Evolutionary conservation across 2,113 vertebrate genomes (phyloP).

Genomic region (Pycnonotus jocosus): DNA sequence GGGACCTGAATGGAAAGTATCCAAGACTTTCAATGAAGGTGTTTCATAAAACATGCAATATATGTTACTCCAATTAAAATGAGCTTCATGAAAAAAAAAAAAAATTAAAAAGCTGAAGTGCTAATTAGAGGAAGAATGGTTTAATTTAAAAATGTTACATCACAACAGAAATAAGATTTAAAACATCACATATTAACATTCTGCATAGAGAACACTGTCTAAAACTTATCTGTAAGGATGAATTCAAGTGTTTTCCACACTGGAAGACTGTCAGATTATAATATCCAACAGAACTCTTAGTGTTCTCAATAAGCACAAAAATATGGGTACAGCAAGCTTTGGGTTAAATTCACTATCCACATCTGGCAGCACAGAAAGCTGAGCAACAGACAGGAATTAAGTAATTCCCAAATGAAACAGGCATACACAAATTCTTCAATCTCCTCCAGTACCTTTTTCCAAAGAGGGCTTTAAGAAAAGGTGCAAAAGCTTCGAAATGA

Average conservation of each 20-base stretch:
- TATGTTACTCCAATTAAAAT: slow-evolving; percentile 34
- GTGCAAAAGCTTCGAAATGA: background rate
- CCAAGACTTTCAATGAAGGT: slow-evolving; percentile 54
- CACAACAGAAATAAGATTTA: background rate
- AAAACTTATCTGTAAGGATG: background rate
- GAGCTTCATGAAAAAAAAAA: slow-evolving; percentile 39
- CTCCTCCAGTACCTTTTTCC: background rate
- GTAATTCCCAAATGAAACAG: background rate
- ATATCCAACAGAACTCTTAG: background rate
- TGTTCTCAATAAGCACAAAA: background rate
- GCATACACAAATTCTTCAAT: background rate
- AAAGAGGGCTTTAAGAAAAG: background rate
- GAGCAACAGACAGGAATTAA: background rate
- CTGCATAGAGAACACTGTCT: background rate
- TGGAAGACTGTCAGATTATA: rapidly evolving
- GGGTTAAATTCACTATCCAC: background rate
- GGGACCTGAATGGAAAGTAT: slow-evolving; percentile 48
- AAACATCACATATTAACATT: background rate
- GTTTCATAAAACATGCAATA: slow-evolving; percentile 54
- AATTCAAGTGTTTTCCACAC: background rate
- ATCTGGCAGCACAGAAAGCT: background rate
- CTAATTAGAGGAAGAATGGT: slow-evolving; percentile 21
- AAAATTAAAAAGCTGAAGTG: background rate
- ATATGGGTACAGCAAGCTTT: background rate
- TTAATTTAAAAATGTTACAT: background rate